A percentile compares a stretch with the other conserved stretches of the same genome.
Conservation (phyloP, 2,113 vertebrate species). For the Eurypyga helias region DNA sequence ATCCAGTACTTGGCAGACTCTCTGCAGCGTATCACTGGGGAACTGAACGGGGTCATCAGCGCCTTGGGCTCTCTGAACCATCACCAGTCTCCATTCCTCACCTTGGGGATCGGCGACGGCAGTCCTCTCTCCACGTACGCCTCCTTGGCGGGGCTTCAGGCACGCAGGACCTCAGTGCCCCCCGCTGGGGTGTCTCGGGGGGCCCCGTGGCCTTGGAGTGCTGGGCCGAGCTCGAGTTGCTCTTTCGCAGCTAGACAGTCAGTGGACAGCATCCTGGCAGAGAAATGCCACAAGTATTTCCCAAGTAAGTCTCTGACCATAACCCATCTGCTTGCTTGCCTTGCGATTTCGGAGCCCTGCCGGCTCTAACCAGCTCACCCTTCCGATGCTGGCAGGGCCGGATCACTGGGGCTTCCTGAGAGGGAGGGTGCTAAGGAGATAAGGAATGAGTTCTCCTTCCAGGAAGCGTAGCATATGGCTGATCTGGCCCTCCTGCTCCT, state of each 20-base stretch:
- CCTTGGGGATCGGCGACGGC: neutral
- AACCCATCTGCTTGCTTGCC: neutral
- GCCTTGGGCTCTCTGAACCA: constrained; percentile 75
- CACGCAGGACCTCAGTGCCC: neutral
- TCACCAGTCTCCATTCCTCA: constrained; percentile 26
- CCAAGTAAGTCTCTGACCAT: constrained; percentile 79
- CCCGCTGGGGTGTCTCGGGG: neutral
- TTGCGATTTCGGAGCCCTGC: neutral
- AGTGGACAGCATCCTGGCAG: constrained; percentile 74
- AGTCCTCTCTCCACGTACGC: neutral
- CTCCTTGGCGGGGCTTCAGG: neutral
- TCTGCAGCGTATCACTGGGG: constrained; percentile 83
- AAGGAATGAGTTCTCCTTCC: neutral
- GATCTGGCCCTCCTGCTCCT: neutral
- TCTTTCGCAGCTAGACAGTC: constrained; percentile 6
- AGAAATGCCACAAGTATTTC: constrained; percentile 85
- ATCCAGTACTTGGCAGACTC: constrained; percentile 83
- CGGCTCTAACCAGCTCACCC: fast-evolving
- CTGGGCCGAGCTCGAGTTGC: neutral
- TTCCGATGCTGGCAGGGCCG: neutral
- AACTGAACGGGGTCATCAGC: constrained; percentile 83
- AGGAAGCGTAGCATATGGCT: neutral
- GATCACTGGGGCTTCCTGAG: neutral
- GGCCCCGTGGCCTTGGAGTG: constrained; percentile 67
- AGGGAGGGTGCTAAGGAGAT: neutral